Evolutionary conservation across 2,797 vertebrate genomes (phyloP).

Genomic region (Myiotriccus ornatus): DNA sequence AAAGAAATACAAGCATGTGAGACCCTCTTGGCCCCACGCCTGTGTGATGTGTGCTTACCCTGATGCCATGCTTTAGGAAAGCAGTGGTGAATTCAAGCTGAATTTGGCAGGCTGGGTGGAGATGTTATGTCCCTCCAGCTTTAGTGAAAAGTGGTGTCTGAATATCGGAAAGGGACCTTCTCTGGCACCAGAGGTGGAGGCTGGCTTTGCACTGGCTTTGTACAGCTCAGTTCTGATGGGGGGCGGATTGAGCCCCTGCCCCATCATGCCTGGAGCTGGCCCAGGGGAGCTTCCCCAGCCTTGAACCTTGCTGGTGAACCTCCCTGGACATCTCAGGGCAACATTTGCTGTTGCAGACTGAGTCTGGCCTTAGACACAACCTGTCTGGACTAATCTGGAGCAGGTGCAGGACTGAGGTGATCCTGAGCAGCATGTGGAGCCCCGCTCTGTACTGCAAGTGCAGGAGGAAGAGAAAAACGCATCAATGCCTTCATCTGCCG

Average conservation of each 20-base stretch:
- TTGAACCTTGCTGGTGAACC: background rate
- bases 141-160: background rate
- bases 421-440: background rate
- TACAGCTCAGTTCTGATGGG: background rate
- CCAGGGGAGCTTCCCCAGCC: background rate
- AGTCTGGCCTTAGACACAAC: background rate
- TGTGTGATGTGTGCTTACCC: background rate
- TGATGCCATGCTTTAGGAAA: background rate
- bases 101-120: background rate
- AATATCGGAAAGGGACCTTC: background rate
- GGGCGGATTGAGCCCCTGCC: background rate
- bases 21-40: background rate
- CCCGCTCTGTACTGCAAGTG: rapidly evolving
- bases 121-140: background rate
- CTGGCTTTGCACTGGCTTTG: background rate
- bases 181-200: background rate
- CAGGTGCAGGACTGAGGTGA: rapidly evolving
- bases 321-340: background rate
- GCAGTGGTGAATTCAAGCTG: background rate
- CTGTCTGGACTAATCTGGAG: background rate
- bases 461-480: background rate
- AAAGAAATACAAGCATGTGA: background rate
- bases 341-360: background rate
- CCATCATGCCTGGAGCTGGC: background rate
- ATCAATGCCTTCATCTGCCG: conserved; percentile 2